Evolutionary conservation across 2,888 invertebrate genomes (phyloP).

Genomic region (Autographa gamma): DNA sequence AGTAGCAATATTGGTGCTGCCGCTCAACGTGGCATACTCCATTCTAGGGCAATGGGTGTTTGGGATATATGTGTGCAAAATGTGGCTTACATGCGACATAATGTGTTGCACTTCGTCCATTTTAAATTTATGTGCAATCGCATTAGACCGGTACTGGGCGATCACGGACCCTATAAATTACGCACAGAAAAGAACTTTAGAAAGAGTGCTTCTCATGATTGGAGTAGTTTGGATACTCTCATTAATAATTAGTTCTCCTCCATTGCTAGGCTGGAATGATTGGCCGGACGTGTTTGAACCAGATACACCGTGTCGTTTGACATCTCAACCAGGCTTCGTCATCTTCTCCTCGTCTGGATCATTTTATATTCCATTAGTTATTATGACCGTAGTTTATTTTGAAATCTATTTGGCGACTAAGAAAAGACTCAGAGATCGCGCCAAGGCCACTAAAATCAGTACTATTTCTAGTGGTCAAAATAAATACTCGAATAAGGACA

Average conservation of each 20-base stretch:
- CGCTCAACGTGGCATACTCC: conserved; percentile 97
- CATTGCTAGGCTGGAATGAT: conserved; percentile 97
- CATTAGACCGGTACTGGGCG: conserved; percentile 98
- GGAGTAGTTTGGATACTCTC: conserved; percentile 96
- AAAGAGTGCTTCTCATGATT: conserved; percentile 95
- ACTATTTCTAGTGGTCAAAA: conserved; percentile 89
- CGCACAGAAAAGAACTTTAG: conserved; percentile 96
- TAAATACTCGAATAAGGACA: conserved; percentile 83
- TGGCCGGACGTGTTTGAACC: conserved; percentile 96
- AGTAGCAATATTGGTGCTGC: conserved; percentile 96
- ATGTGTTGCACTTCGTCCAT: conserved; percentile 99
- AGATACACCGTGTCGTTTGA: conserved; percentile 94
- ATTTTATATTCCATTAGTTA: conserved; percentile 97
- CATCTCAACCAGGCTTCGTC: conserved; percentile 96
- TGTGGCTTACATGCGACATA: conserved; percentile 98
- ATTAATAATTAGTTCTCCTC: conserved; percentile 96
- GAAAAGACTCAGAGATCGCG: conserved; percentile 94
- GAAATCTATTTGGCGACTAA: conserved; percentile 98
- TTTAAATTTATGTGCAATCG: conserved; percentile 97
- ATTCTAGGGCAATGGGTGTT: conserved; percentile 97
- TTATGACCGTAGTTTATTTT: conserved; percentile 98
- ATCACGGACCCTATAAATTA: conserved; percentile 98
- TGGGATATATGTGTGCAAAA: conserved; percentile 96
- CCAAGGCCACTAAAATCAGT: conserved; percentile 94
- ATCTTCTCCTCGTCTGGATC: conserved; percentile 97